Conservation (phyloP, 2,797 vertebrate species). For the Cirrhinus molitorella region DNA sequence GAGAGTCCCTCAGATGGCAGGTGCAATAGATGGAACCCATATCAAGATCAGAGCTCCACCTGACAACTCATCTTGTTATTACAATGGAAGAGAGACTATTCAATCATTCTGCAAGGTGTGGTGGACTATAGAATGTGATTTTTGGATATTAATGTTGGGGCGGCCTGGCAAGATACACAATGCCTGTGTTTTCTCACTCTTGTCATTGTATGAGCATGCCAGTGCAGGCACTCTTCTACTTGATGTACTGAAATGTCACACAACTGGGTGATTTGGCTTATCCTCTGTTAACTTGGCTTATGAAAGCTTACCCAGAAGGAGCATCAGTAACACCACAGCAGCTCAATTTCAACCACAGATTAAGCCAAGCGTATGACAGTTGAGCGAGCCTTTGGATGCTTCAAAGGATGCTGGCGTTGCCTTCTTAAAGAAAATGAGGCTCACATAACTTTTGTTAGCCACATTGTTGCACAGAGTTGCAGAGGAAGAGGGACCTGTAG, state of each 20-base stretch:
- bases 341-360: no score
- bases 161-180: constrained; percentile 53
- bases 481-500: background rate
- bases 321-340: no score
- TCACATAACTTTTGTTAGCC: no score
- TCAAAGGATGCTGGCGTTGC: no score
- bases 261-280: no score
- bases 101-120: constrained; percentile 54
- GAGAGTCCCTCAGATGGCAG: background rate
- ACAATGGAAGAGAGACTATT: constrained; percentile 57
- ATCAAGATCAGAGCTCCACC: constrained; percentile 36
- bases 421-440: no score
- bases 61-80: constrained; percentile 34
- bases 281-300: no score
- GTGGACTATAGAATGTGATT: constrained; percentile 52
- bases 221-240: background rate
- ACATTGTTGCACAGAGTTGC: background rate
- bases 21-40: constrained; percentile 1
- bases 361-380: no score
- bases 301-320: no score
- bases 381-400: no score
- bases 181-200: constrained; percentile 23
- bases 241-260: constrained; percentile 9
- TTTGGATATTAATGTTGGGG: constrained; percentile 52
- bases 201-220: background rate